phyloP scores from a whole-genome alignment of 2,113 vertebrate genomes.

The Xiphophorus maculatus region DNA sequence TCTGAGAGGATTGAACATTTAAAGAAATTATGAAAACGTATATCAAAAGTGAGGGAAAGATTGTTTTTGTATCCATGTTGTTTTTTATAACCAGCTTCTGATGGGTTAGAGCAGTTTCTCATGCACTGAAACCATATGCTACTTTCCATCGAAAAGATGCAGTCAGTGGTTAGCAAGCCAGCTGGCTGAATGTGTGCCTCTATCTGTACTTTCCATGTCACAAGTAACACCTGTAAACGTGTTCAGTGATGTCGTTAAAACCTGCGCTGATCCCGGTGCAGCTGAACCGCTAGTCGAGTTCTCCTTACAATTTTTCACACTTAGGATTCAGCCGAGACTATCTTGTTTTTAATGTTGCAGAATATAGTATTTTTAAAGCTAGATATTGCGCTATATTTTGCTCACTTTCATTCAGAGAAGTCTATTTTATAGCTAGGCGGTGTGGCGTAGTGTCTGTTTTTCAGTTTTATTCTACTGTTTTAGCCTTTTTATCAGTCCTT shows the following conservation, averaged over 20 bases:
- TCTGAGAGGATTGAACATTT: conserved; percentile 18
- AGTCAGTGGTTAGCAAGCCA: conserved; percentile 56
- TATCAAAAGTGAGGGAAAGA: conserved; percentile 3
- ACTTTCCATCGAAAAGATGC: conserved; percentile 57
- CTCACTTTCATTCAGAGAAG: conserved; percentile 42
- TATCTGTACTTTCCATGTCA: conserved; percentile 47
- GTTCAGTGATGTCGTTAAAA: conserved; percentile 50
- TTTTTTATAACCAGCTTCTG: conserved; percentile 40
- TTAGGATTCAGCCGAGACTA: conserved; percentile 2
- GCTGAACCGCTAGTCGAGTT: conserved; percentile 30
- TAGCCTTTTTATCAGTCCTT: conserved; percentile 9
- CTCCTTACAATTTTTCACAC: conserved; percentile 31
- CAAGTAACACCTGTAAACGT: conserved; percentile 37
- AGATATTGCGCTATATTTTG: conserved; percentile 36
- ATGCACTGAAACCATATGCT: conserved; percentile 31
- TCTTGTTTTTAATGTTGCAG: conserved; percentile 37
- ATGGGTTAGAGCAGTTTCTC: conserved; percentile 31
- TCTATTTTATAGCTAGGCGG: conserved; percentile 38
- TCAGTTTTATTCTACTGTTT: conserved; percentile 33
- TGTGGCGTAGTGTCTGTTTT: conserved; percentile 14
- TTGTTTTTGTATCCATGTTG: conserved; percentile 35
- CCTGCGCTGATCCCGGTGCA: conserved; percentile 35
- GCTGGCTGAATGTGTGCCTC: conserved; percentile 72
- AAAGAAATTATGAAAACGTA: neutral
- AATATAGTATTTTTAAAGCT: conserved; percentile 35